Conservation (phyloP, 1,140 invertebrate genomes). For the Eriosoma lanigerum region DNA sequence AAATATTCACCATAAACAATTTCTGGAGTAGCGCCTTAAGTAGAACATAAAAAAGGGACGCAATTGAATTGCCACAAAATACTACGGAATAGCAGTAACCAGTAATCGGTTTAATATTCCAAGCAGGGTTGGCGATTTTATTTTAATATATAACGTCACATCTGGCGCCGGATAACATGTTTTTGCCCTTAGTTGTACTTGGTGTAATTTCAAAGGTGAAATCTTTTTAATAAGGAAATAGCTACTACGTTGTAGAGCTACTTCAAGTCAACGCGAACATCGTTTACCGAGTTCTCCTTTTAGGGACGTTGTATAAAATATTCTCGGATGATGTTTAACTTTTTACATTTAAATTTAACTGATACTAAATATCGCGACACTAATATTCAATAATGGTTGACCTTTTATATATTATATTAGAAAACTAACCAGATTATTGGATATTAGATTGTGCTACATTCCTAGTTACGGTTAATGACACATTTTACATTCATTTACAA, state of each 20-base stretch:
- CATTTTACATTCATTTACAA: too few species aligned
- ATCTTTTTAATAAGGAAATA: slow-evolving; percentile 46
- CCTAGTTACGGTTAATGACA: too few species aligned
- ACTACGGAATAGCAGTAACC: slow-evolving; percentile 25
- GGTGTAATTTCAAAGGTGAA: slow-evolving; percentile 30
- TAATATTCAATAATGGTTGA: not conserved
- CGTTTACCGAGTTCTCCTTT: not conserved
- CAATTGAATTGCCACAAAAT: slow-evolving; percentile 31
- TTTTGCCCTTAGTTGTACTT: slow-evolving; percentile 19
- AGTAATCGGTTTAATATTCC: slow-evolving; percentile 42
- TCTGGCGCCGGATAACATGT: slow-evolving; percentile 26
- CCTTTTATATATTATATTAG: too few species aligned
- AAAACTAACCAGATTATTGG: too few species aligned
- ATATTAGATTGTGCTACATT: too few species aligned
- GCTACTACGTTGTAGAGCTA: not conserved
- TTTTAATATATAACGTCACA: slow-evolving; percentile 46
- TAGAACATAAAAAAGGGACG: slow-evolving; percentile 1
- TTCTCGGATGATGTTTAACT: not conserved
- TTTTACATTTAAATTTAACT: not conserved
- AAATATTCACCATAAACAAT: slow-evolving; percentile 13
- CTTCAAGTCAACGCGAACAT: slow-evolving; percentile 1
- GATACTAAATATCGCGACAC: not conserved
- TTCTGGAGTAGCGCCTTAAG: not conserved
- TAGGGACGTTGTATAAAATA: not conserved
- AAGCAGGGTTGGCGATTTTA: slow-evolving; percentile 27